Evolutionary conservation across 2,888 invertebrate species (phyloP).

Genomic region (Lordiphosa andalusiaca): DNA sequence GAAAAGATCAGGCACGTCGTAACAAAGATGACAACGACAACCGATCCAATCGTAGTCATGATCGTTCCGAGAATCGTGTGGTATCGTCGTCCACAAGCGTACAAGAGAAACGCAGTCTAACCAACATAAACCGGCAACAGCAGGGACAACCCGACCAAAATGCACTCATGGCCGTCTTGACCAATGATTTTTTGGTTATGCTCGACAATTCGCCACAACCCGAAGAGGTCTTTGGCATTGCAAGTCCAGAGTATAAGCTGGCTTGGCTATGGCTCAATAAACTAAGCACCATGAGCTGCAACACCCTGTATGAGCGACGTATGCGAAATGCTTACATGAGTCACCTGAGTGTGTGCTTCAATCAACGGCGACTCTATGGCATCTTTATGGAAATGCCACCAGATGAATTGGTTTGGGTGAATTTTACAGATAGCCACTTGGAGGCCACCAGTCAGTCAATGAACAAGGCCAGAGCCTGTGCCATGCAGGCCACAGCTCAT

Average conservation of each 20-base stretch:
- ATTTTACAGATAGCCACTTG: slow-evolving; percentile 37
- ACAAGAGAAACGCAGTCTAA: no score
- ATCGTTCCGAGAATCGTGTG: no score
- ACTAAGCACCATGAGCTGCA: slow-evolving; percentile 51
- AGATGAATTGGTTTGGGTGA: slow-evolving; percentile 39
- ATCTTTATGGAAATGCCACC: slow-evolving; percentile 59
- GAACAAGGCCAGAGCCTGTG: slow-evolving; percentile 1
- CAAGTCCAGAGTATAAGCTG: slow-evolving; percentile 41
- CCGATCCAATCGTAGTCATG: no score
- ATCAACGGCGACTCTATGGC: slow-evolving; percentile 54
- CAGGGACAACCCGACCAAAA: neutral
- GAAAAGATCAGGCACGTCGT: neutral
- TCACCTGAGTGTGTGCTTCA: slow-evolving; percentile 62
- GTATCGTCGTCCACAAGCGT: no score
- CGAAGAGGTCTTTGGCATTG: slow-evolving; percentile 42
- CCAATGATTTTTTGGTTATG: slow-evolving; percentile 62
- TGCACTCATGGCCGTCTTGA: slow-evolving; percentile 27
- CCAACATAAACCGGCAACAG: neutral
- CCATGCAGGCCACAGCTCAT: slow-evolving; percentile 15
- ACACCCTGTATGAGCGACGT: slow-evolving; percentile 56
- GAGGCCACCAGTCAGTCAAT: neutral
- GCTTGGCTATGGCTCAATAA: slow-evolving; percentile 65
- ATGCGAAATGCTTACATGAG: slow-evolving; percentile 69
- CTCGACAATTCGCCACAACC: slow-evolving; percentile 52
- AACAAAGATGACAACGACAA: no score